These are phyloP conservation scores for Acleris sparsana DNA, from an alignment of 2,888 invertebrate species.

Conservation along the genomic window DNA sequence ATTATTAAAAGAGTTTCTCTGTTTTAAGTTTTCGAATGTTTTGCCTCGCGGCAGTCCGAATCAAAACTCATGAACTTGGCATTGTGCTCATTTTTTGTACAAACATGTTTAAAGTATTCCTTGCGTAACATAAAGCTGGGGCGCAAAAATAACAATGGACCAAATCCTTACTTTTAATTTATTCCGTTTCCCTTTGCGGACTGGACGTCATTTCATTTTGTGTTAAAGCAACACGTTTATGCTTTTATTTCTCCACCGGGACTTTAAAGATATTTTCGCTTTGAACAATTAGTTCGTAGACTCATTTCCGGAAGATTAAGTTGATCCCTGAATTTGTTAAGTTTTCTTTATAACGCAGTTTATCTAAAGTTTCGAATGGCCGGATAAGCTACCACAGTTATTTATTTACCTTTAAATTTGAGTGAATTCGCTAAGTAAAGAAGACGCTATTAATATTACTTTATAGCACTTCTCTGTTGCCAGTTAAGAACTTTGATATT, in stretches of 20 bases:
- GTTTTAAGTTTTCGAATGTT: constrained; percentile 41
- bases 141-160: constrained; percentile 64
- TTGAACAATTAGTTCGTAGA: constrained; percentile 51
- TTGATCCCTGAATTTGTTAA: constrained; percentile 62
- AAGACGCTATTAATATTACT: constrained; percentile 42
- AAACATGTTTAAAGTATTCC: constrained; percentile 54
- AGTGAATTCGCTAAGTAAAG: constrained; percentile 60
- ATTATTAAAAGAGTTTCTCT: constrained; percentile 36
- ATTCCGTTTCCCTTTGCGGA: constrained; percentile 64
- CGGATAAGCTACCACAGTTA: constrained; percentile 57
- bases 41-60: background rate
- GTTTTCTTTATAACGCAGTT: constrained; percentile 67
- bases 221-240: constrained; percentile 69
- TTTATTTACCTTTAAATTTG: constrained; percentile 62
- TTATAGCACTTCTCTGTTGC: constrained; percentile 45
- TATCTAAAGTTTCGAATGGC: constrained; percentile 63
- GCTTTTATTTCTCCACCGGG: constrained; percentile 65
- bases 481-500: constrained; percentile 64
- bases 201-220: constrained; percentile 70
- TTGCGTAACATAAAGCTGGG: constrained; percentile 55
- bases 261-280: constrained; percentile 53
- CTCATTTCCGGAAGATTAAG: constrained; percentile 55
- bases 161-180: constrained; percentile 72
- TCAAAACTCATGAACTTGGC: background rate
- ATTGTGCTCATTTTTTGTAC: constrained; percentile 41